phyloP scores from a whole-genome alignment of 2,888 invertebrate genomes.

The Hyposoter didymator region DNA sequence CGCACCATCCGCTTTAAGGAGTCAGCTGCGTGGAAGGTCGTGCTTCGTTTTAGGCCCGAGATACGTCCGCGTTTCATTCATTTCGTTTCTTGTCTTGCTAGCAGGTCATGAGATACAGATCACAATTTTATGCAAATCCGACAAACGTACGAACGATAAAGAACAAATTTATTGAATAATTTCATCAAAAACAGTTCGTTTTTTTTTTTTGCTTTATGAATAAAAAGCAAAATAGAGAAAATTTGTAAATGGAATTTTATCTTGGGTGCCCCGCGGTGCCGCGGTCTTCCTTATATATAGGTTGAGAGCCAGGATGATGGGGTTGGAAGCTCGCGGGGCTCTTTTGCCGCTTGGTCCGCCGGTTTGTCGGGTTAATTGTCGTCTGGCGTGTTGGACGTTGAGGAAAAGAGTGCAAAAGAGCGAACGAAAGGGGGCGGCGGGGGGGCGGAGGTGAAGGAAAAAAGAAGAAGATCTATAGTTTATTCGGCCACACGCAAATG shows the following conservation, averaged over 20 bases:
- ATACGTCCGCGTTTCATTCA: background rate
- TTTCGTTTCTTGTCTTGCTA: background rate
- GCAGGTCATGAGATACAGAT: background rate
- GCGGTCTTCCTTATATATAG: constrained; percentile 20
- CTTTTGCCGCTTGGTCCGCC: constrained; percentile 64
- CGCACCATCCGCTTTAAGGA: background rate
- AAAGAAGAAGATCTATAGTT: constrained; percentile 68
- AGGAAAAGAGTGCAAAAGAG: constrained; percentile 52
- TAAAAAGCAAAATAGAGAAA: background rate
- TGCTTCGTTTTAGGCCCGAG: background rate
- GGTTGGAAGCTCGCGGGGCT: constrained; percentile 53
- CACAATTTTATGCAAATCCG: background rate
- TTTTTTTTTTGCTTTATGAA: background rate
- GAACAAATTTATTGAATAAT: background rate
- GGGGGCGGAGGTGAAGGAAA: background rate
- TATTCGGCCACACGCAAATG: constrained; percentile 81
- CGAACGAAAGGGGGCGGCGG: background rate
- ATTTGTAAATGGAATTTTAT: background rate
- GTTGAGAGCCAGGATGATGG: constrained; percentile 46
- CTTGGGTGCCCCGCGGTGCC: background rate
- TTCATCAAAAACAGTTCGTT: background rate
- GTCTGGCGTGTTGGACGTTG: constrained; percentile 80
- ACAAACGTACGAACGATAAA: background rate
- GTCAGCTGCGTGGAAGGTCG: background rate
- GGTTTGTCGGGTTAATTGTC: constrained; percentile 83